Evolutionary conservation across 1,140 invertebrate species (phyloP).

Genomic region (Leptestheria dahalacensis): DNA sequence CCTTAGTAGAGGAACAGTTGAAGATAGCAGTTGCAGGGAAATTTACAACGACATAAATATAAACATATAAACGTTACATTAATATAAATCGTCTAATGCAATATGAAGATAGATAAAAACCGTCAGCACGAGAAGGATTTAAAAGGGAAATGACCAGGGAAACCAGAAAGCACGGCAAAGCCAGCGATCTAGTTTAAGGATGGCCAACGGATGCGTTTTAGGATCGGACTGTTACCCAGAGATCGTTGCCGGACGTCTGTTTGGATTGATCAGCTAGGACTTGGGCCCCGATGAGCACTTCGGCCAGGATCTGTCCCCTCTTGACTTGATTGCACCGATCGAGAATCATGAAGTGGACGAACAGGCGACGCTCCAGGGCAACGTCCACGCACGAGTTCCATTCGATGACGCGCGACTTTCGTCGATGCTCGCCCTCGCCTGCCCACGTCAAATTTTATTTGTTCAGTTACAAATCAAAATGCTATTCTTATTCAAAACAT

Average conservation of each 20-base stretch:
- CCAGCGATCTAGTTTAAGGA: neutral
- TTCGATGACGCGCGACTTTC: slow-evolving; percentile 29
- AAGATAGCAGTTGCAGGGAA: too few species aligned
- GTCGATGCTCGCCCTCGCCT: slow-evolving; percentile 24
- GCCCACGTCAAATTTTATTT: neutral
- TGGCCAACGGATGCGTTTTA: neutral
- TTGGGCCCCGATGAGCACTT: slow-evolving; percentile 25
- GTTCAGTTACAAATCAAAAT: neutral
- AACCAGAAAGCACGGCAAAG: neutral
- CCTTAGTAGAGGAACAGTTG: too few species aligned
- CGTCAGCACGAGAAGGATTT: too few species aligned
- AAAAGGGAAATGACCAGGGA: neutral
- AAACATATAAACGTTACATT: too few species aligned
- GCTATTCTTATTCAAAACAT: neutral
- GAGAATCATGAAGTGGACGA: slow-evolving; percentile 21
- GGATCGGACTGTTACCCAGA: neutral
- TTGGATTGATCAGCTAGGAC: slow-evolving; percentile 27
- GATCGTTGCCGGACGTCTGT: neutral
- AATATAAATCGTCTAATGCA: too few species aligned
- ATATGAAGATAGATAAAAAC: too few species aligned
- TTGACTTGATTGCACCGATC: neutral
- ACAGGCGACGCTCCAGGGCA: slow-evolving; percentile 29
- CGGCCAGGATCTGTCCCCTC: slow-evolving; percentile 17
- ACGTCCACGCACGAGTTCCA: slow-evolving; percentile 32
- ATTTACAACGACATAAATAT: too few species aligned